Conservation (phyloP, 2,113 vertebrate genomes). For the Oophaga pumilio region DNA sequence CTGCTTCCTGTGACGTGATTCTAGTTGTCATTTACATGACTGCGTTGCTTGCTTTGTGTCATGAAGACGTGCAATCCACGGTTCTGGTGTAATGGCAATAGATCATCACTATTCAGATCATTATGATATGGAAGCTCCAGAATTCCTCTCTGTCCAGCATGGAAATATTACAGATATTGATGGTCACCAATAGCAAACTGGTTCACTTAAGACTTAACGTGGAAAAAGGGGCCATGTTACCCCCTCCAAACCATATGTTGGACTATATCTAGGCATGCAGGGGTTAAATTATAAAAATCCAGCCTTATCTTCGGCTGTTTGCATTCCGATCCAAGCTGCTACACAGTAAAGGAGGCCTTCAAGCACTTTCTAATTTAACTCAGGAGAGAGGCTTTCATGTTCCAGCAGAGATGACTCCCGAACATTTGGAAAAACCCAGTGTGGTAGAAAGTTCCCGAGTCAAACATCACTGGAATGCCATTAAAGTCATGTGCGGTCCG, state of each 20-base stretch:
- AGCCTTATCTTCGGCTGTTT: slow-evolving; percentile 30
- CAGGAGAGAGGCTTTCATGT: slow-evolving; percentile 34
- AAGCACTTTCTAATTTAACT: slow-evolving; percentile 44
- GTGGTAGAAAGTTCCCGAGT: not conserved
- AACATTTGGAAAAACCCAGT: not conserved
- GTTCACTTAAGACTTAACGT: not conserved
- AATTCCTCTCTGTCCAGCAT: not conserved
- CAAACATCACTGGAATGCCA: slow-evolving; percentile 32
- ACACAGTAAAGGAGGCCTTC: not conserved
- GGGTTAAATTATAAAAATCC: slow-evolving; percentile 22
- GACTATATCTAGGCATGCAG: not conserved
- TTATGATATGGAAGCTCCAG: not conserved
- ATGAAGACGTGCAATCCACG: not conserved
- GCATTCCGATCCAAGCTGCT: slow-evolving; percentile 41
- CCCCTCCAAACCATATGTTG: not conserved
- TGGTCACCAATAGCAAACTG: not conserved
- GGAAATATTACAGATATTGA: not conserved
- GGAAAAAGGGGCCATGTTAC: not conserved
- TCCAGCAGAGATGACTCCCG: not conserved
- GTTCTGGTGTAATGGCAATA: not conserved
- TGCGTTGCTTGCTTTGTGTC: not conserved
- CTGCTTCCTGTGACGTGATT: not conserved
- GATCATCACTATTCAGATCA: not conserved
- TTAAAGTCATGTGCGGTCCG: not conserved
- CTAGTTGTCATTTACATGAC: not conserved